These are phyloP conservation scores for Echiichthys vipera DNA, from an alignment of 2,797 vertebrate species.

Conservation along the genomic window DNA sequence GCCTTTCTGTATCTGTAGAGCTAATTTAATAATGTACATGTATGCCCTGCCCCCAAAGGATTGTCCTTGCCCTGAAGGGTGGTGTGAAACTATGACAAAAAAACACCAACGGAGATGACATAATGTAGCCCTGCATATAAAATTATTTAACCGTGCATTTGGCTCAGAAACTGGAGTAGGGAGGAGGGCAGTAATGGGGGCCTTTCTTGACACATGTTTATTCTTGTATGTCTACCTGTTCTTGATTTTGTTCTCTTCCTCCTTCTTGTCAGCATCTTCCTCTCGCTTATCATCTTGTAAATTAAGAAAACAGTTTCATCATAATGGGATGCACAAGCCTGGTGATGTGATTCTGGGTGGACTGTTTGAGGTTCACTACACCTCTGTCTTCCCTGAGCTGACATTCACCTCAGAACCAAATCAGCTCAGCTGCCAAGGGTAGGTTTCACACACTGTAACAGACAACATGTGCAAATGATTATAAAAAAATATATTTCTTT, in stretches of 20 bases:
- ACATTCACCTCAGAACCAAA: slow-evolving; percentile 75
- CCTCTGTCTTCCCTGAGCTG: slow-evolving; percentile 71
- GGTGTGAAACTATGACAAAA: slow-evolving; percentile 4
- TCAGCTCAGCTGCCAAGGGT: slow-evolving; percentile 61
- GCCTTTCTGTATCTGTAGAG: not conserved
- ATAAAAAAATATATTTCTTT: not conserved
- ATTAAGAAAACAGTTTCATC: slow-evolving; percentile 39
- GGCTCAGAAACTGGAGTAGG: not conserved
- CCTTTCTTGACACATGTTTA: not conserved
- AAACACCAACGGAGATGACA: not conserved
- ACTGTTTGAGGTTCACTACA: slow-evolving; percentile 77
- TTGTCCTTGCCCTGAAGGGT: not conserved
- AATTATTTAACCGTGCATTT: not conserved
- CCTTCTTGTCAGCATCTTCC: slow-evolving; percentile 2
- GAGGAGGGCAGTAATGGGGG: slow-evolving; percentile 40
- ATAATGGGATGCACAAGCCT: slow-evolving; percentile 61
- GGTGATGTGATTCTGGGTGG: slow-evolving; percentile 81
- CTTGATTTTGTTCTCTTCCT: slow-evolving; percentile 15
- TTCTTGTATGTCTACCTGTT: slow-evolving; percentile 7
- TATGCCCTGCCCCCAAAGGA: not conserved
- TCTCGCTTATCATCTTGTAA: slow-evolving; percentile 42
- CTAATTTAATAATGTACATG: not conserved
- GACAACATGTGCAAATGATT: not conserved
- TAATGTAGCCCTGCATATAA: slow-evolving; percentile 44
- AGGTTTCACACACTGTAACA: slow-evolving; percentile 22